Evolutionary conservation across 2,113 vertebrate species (phyloP), one percentile per base, ranked within the genome.

Genomic region (Colinus virginianus): DNA sequence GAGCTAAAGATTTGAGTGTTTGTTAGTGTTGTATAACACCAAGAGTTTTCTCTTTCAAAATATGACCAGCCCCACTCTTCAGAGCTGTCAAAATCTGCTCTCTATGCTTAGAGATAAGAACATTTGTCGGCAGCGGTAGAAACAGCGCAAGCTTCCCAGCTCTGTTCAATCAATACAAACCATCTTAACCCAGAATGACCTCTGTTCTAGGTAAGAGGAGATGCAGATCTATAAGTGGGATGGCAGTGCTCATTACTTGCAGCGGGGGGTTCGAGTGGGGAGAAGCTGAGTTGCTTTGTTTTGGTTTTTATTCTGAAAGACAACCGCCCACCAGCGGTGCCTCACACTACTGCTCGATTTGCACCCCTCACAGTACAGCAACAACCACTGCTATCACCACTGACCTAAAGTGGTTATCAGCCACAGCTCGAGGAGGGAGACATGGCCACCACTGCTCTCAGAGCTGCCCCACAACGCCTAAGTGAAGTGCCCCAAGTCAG

Each of bases 381-480:
- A 15, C 5, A 9, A 38, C 36, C 64, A 34, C 62, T 36, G 36
- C 1, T 3, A 11, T 53, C 1, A 18, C 81, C 10, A 38, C 3
- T 9, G 40, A 83, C n/a, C 68, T 13, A 5, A 34, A 32, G 20
- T 7, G 45, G 71, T 82, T 64, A 78, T 42, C 70, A 74, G 11
- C 43, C 21, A 3, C 66, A 30, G 56, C n/a, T 38, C 56, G 14
- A 16, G 30, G 28, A 7, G 42, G 14, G 46, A 38, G 3, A 22
- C 22, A 68, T 14, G 36, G 15, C 7, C 55, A 18, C 11, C 32
- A 59, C 13, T 8, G 48, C 10, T 7, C 68, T 17, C 72, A 45
- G 43, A 38, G 36, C 46, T 21, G 25, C 0, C 1, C 32, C 9
- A 7, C 1, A 74, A 46, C 51, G 21, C 1, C 34, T 3, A 6